Conservation (phyloP, 2,888 invertebrate species). For the Tipula lateralis region DNA sequence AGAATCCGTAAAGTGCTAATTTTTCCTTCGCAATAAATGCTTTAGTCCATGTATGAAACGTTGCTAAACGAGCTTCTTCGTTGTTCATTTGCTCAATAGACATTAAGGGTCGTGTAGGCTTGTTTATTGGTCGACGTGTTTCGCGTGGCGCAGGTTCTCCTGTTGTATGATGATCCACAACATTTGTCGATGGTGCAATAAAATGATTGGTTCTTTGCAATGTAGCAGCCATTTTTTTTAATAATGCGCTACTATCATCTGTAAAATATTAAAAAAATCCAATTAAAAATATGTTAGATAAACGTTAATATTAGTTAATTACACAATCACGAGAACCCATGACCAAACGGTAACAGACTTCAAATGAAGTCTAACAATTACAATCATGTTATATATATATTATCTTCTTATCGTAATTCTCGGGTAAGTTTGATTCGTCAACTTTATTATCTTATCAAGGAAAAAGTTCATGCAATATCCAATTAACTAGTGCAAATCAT, state of each 20-base stretch:
- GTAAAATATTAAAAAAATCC: background rate
- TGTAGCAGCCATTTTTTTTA: background rate
- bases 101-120: background rate
- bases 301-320: background rate
- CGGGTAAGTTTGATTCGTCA: background rate
- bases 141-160: background rate
- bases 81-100: slow-evolving; percentile 37
- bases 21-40: slow-evolving; percentile 51
- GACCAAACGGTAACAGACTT: background rate
- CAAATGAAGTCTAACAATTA: background rate
- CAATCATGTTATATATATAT: no score
- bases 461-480: no score
- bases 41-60: slow-evolving; percentile 64
- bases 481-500: no score
- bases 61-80: slow-evolving; percentile 61
- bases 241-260: background rate
- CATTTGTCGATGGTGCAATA: background rate
- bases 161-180: background rate
- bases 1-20: slow-evolving; percentile 81
- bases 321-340: background rate
- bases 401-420: background rate
- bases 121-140: background rate
- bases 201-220: background rate
- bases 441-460: background rate
- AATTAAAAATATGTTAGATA: background rate